Evolutionary conservation across 2,113 vertebrate species (phyloP), one percentile per base, ranked within the genome.

Genomic region (Grallaria varia): DNA sequence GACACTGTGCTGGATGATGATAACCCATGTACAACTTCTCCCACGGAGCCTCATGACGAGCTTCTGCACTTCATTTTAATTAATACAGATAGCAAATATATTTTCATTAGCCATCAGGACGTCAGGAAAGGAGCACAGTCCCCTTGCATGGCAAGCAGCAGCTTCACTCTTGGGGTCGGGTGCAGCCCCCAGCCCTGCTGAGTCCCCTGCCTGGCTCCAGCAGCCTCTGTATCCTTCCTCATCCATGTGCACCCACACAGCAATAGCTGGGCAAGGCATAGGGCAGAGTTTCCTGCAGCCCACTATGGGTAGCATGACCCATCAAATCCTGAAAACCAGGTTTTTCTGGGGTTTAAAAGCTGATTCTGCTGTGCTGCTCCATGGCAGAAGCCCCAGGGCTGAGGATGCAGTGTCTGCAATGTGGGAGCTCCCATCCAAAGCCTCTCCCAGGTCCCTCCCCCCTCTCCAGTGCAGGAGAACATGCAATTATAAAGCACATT

Each of bases 81-180:
- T 97, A 97, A 97, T 77, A 92, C 77, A 45, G 95, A 89, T 85
- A 96, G 73, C 55, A 87, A 83, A 91, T 90, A 21, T 66, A 49
- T 93, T 98, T 96, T 84, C 88, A 93, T 95, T 94, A 91, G 87
- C 88, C 52, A 15, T 60, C 50, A 47, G 83, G 28, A 58, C 22
- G 91, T 33, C 83, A 63, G 68, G 59, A 59, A 28, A 60, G 94
- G 60, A 85, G 79, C 73, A 37, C 3, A 8, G 69, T 56, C 50
- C 60, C 63, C 44, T 59, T 55, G 60, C 88, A 10, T 3, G 23
- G 53, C 0, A 5, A 80, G 76, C 23, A 56, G 69, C 44, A 63
- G 71, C 3, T 47, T 74, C 2, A 1, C 35, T 47, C 35, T 50
- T 7, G 1, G 45, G 21, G 60, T 9, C n/a, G 50, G 64, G 27